Conservation (phyloP, 2,113 vertebrate genomes). For the Bufo bufo region DNA sequence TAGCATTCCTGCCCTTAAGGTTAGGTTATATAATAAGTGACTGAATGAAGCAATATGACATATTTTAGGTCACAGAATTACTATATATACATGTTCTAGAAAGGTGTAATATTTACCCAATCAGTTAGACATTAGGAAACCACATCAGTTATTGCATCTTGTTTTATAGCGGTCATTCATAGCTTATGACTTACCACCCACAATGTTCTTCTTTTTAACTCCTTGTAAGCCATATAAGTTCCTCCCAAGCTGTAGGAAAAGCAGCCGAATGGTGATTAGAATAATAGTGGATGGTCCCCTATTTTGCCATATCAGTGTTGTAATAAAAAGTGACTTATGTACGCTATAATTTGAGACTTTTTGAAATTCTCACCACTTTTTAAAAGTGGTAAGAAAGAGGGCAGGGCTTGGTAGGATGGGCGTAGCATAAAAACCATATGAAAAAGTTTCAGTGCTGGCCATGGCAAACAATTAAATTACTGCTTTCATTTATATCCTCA, state of each 20-base stretch:
- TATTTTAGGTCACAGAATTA: not conserved
- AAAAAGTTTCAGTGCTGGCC: too few species aligned
- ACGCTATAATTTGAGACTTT: too few species aligned
- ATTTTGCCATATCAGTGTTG: too few species aligned
- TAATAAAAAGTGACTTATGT: too few species aligned
- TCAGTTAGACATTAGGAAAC: conserved; percentile 22
- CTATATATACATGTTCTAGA: not conserved
- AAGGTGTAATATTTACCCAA: not conserved
- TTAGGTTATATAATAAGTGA: conserved; percentile 9
- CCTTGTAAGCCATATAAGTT: not conserved
- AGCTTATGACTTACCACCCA: not conserved
- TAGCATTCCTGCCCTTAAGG: not conserved
- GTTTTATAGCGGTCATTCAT: conserved; percentile 1
- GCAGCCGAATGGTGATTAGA: too few species aligned
- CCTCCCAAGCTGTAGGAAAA: not conserved
- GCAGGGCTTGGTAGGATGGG: too few species aligned
- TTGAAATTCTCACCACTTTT: too few species aligned
- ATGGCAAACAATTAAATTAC: too few species aligned
- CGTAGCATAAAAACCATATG: too few species aligned
- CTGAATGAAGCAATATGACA: not conserved
- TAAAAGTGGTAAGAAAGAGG: too few species aligned
- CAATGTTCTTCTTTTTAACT: not conserved
- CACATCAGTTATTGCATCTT: not conserved
- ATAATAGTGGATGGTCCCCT: too few species aligned
- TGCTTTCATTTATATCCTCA: too few species aligned